A percentile compares a stretch with the other conserved stretches of the same genome.
phyloP scores from a whole-genome alignment of 2,888 invertebrate genomes.

The Malthinus seriepunctatus region DNA sequence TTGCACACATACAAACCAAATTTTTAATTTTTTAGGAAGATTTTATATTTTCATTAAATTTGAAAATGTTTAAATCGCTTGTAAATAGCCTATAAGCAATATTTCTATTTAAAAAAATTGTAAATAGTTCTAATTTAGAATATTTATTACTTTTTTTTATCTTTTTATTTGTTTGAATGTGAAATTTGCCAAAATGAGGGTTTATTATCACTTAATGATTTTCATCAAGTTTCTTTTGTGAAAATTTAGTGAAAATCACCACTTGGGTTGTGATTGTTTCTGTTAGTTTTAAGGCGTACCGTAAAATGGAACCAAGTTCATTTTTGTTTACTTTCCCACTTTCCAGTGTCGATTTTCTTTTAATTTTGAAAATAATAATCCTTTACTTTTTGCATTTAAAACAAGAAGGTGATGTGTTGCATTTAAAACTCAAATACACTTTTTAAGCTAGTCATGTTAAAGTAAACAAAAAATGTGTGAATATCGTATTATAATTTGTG shows the following conservation, averaged over 20 bases:
- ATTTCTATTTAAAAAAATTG: constrained; percentile 43
- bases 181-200: constrained; percentile 7
- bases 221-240: no score
- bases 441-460: constrained; percentile 53
- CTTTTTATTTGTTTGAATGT: constrained; percentile 22
- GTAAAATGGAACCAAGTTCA: no score
- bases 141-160: constrained; percentile 37
- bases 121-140: constrained; percentile 36
- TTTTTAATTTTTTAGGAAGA: constrained; percentile 29
- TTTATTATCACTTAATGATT: no score
- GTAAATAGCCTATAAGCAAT: constrained; percentile 47
- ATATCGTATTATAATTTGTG: constrained; percentile 44
- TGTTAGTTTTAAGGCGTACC: no score
- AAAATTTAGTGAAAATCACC: constrained; percentile 21
- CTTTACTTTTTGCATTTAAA: constrained; percentile 22
- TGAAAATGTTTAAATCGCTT: constrained; percentile 50
- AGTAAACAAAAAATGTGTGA: constrained; percentile 46
- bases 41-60: constrained; percentile 48
- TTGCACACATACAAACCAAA: constrained; percentile 18
- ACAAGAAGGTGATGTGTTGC: constrained; percentile 34
- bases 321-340: no score
- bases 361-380: constrained; percentile 16
- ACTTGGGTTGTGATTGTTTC: constrained; percentile 18
- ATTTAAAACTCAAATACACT: constrained; percentile 43
- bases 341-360: constrained; percentile 3